These are phyloP conservation scores for Tridacna crocea DNA, from an alignment of 2,888 invertebrate species.

Conservation along the genomic window DNA sequence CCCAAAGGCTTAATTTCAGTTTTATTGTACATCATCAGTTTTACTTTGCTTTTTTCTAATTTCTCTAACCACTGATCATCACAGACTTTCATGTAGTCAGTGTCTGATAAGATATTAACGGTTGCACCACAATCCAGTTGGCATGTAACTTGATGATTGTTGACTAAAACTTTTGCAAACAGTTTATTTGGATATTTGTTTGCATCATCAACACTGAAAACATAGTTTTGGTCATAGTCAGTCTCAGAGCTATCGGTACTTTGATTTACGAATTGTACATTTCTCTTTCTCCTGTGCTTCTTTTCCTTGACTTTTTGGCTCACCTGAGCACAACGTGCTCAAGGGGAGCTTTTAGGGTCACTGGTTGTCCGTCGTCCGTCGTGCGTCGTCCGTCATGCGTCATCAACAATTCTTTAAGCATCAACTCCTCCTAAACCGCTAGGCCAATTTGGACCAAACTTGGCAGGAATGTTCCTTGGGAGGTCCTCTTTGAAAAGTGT, in stretches of 20 bases:
- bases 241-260: not conserved
- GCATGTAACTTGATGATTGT: slow-evolving; percentile 28
- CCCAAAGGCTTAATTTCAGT: slow-evolving; percentile 43
- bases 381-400: too few relatives aligned
- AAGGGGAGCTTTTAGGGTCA: too few relatives aligned
- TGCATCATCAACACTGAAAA: not conserved
- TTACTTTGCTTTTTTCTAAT: slow-evolving; percentile 20
- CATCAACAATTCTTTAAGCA: too few relatives aligned
- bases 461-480: too few relatives aligned
- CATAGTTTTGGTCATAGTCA: not conserved
- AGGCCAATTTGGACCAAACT: too few relatives aligned
- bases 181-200: slow-evolving; percentile 23
- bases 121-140: slow-evolving; percentile 41
- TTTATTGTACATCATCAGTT: slow-evolving; percentile 44
- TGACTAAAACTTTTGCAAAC: slow-evolving; percentile 26
- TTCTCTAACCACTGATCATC: slow-evolving; percentile 20
- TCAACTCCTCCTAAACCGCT: too few relatives aligned
- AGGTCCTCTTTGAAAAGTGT: too few relatives aligned
- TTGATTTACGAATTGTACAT: not conserved
- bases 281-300: not conserved
- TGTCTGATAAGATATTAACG: slow-evolving; percentile 41
- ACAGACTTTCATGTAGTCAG: slow-evolving; percentile 24
- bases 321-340: too few relatives aligned
- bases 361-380: too few relatives aligned
- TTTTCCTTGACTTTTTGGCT: not conserved